These are phyloP conservation scores for Anableps anableps DNA, from an alignment of 2,797 vertebrate species.

Conservation along the genomic window DNA sequence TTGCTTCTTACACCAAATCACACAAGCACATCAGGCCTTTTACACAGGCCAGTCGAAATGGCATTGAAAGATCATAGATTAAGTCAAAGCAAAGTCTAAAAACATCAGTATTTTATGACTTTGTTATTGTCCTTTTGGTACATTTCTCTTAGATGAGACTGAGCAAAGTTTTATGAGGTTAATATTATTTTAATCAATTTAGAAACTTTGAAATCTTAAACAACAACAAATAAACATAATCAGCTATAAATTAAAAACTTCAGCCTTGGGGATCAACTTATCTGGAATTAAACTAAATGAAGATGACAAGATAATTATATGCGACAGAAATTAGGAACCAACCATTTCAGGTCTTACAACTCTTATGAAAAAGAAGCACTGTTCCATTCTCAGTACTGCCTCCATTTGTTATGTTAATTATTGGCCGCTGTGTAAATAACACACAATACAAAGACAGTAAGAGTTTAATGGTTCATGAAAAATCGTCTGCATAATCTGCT, in stretches of 20 bases:
- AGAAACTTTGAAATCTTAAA: background rate
- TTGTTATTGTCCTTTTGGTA: background rate
- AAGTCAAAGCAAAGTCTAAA: no score
- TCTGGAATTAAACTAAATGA: background rate
- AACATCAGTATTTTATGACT: no score
- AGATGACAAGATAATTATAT: background rate
- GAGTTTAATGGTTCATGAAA: background rate
- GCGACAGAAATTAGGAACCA: background rate
- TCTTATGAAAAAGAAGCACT: background rate
- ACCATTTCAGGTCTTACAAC: background rate
- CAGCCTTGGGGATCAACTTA: background rate
- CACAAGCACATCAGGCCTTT: background rate
- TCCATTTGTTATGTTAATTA: background rate
- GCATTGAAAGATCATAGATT: no score
- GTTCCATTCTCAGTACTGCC: background rate
- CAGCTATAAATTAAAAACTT: background rate
- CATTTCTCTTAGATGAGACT: background rate
- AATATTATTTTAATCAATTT: background rate
- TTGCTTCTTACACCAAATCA: background rate
- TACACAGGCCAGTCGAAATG: no score
- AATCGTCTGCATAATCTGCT: no score
- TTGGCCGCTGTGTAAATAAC: background rate
- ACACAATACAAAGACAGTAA: background rate
- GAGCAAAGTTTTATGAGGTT: background rate
- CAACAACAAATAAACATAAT: no score